These are phyloP conservation scores for Chrysolina haemoptera DNA, from an alignment of 2,888 invertebrate species.

Conservation along the genomic window DNA sequence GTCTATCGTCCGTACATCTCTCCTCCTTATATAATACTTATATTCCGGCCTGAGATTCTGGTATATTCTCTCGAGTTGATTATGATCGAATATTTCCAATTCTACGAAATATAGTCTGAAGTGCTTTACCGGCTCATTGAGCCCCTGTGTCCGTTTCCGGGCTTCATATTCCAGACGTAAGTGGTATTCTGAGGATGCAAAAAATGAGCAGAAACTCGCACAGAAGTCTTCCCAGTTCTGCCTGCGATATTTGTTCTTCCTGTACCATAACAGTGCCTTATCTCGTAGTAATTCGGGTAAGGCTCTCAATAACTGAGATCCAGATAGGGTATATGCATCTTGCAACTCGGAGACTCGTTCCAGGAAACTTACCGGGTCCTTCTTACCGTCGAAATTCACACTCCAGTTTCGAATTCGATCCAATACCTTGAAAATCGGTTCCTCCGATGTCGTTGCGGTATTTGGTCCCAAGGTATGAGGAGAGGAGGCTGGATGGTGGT, in stretches of 20 bases:
- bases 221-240: neutral
- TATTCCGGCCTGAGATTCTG: no score
- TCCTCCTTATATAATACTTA: no score
- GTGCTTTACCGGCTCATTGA: conserved; percentile 5
- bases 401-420: neutral
- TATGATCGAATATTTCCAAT: no score
- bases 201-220: neutral
- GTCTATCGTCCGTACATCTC: no score
- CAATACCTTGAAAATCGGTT: conserved; percentile 1
- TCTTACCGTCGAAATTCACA: neutral
- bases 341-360: no score
- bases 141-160: neutral
- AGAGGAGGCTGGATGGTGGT: neutral
- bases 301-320: neutral
- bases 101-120: neutral
- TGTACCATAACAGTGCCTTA: conserved; percentile 14
- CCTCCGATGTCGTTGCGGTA: neutral
- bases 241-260: neutral
- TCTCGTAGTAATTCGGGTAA: conserved; percentile 4
- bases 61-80: no score
- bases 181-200: neutral
- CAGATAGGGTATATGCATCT: no score
- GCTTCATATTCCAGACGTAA: neutral
- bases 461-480: neutral
- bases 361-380: neutral